Conservation (phyloP, 2,113 vertebrate species). For the Clarias magur region DNA sequence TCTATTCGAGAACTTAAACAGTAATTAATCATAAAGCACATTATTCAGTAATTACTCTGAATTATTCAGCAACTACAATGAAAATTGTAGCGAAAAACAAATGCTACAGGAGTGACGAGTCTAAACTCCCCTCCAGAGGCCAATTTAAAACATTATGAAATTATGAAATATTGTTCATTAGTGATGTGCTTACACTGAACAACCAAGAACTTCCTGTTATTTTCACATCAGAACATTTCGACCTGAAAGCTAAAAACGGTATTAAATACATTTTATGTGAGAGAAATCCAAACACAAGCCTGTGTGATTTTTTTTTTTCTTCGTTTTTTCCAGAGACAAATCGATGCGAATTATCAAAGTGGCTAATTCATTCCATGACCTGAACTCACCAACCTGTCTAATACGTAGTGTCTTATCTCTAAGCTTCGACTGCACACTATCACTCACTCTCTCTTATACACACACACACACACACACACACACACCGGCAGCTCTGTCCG, state of each 20-base stretch:
- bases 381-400: slow-evolving; percentile 15
- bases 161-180: background rate
- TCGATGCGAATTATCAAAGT: background rate
- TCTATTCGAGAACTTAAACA: background rate
- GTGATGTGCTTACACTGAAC: background rate
- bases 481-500: background rate
- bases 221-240: background rate
- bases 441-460: slow-evolving; percentile 10
- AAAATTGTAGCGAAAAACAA: background rate
- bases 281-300: background rate
- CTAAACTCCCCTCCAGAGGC: background rate
- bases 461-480: slow-evolving; percentile 32
- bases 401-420: slow-evolving; percentile 2
- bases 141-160: background rate
- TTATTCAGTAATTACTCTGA: background rate
- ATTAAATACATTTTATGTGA: background rate
- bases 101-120: background rate
- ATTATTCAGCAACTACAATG: slow-evolving; percentile 8
- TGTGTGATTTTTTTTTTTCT: background rate
- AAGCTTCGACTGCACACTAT: slow-evolving; percentile 5
- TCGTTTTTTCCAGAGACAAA: background rate
- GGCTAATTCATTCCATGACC: slow-evolving; percentile 1
- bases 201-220: background rate
- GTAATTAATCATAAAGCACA: background rate
- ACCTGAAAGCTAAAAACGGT: background rate